Conservation (phyloP, 1,140 invertebrate species). For the Bemisia tabaci region DNA sequence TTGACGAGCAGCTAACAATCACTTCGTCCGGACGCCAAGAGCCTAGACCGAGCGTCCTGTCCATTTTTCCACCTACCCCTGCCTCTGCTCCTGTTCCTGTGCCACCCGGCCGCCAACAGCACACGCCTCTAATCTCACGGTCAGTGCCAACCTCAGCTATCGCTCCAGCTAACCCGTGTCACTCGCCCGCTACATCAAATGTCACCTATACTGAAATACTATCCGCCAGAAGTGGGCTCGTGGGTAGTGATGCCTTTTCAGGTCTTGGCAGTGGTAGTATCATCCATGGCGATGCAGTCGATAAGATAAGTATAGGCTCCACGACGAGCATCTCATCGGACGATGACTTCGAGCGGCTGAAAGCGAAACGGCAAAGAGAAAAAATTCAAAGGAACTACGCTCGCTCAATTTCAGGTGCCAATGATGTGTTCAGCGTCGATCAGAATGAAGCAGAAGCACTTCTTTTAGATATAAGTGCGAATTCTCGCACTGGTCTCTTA, state of each 20-base stretch:
- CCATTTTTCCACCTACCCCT: background rate
- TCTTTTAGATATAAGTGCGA: background rate
- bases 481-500: background rate
- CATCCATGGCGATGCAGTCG: background rate
- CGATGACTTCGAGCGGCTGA: slow-evolving; percentile 3
- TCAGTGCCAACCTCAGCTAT: background rate
- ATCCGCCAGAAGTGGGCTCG: background rate
- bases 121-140: background rate
- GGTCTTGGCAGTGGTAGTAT: slow-evolving; percentile 1
- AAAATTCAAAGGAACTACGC: slow-evolving; percentile 4
- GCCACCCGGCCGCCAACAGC: background rate
- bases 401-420: background rate
- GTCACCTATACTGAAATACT: slow-evolving; percentile 8
- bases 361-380: slow-evolving; percentile 4
- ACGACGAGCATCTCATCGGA: background rate
- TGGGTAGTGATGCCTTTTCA: background rate
- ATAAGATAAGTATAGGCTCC: slow-evolving; percentile 1
- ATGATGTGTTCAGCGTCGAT: background rate
- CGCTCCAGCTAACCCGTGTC: background rate
- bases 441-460: background rate
- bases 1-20: slow-evolving; percentile 64
- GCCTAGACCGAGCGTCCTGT: slow-evolving; percentile 30
- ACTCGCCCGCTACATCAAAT: slow-evolving; percentile 4
- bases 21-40: slow-evolving; percentile 36
- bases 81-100: background rate